phyloP scores from a whole-genome alignment of 2,113 vertebrate species.

The Hylia prasina region DNA sequence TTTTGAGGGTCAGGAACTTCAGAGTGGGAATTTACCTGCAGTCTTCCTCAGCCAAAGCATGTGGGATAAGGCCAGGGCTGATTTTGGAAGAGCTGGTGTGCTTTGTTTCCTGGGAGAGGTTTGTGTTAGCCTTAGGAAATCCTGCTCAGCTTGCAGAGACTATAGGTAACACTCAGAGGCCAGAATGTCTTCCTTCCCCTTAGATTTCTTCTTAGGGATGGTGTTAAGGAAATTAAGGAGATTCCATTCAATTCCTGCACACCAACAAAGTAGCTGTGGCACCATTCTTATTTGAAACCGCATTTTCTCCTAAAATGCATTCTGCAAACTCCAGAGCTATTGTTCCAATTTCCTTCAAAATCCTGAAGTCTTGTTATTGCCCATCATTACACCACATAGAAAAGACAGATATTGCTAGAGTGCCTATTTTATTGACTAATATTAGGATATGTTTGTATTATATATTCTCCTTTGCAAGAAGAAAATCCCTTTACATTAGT shows the following conservation, averaged over 20 bases:
- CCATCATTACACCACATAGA: not conserved
- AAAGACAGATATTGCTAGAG: not conserved
- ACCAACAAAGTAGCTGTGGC: not conserved
- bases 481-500: not conserved
- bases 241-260: not conserved
- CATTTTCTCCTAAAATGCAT: not conserved
- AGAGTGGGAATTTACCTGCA: not conserved
- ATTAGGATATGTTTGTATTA: not conserved
- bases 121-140: not conserved
- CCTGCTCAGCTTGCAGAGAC: not conserved
- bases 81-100: not conserved
- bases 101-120: not conserved
- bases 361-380: not conserved
- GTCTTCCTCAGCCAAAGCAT: not conserved
- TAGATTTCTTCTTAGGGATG: not conserved
- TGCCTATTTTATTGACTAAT: not conserved
- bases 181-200: not conserved
- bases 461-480: not conserved
- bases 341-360: not conserved
- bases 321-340: not conserved
- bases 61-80: not conserved
- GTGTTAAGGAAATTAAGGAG: not conserved
- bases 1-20: not conserved
- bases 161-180: not conserved
- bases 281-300: not conserved